Conservation (phyloP, 2,113 vertebrate genomes). For the Solea senegalensis region DNA sequence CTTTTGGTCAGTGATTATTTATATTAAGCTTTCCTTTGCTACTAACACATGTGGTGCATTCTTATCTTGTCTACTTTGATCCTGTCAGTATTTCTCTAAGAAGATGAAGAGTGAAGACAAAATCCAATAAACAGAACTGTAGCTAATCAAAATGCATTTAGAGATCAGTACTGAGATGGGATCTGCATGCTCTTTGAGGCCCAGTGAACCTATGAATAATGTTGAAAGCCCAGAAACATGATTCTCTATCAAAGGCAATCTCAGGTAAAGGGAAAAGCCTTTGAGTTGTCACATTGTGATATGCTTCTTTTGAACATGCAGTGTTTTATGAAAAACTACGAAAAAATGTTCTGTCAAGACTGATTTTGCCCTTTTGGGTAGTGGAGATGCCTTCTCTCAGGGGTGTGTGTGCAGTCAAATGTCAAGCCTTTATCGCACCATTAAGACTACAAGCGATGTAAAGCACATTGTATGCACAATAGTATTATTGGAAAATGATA, state of each 20-base stretch:
- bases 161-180: constrained; percentile 1
- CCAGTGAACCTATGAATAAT: constrained; percentile 61
- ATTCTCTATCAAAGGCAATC: constrained; percentile 53
- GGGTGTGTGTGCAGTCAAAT: background rate
- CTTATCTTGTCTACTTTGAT: constrained; percentile 5
- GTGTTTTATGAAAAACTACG: constrained; percentile 13
- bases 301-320: constrained; percentile 19
- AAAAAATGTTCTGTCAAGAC: constrained; percentile 23
- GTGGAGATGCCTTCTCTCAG: constrained; percentile 5
- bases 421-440: too few species aligned
- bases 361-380: constrained; percentile 31
- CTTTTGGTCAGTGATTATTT: background rate
- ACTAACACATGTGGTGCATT: background rate
- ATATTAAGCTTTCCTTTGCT: background rate
- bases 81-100: constrained; percentile 1
- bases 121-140: constrained; percentile 22
- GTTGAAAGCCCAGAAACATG: constrained; percentile 50
- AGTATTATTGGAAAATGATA: background rate
- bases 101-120: constrained; percentile 8
- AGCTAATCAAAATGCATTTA: constrained; percentile 24
- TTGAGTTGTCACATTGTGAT: constrained; percentile 38
- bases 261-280: constrained; percentile 43
- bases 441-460: too few species aligned
- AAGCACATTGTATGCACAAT: background rate
- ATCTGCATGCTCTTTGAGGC: constrained; percentile 38